Evolutionary conservation across 2,113 vertebrate genomes (phyloP), one percentile per base, ranked within the genome.

Genomic region (Coptodon bakossiorum): DNA sequence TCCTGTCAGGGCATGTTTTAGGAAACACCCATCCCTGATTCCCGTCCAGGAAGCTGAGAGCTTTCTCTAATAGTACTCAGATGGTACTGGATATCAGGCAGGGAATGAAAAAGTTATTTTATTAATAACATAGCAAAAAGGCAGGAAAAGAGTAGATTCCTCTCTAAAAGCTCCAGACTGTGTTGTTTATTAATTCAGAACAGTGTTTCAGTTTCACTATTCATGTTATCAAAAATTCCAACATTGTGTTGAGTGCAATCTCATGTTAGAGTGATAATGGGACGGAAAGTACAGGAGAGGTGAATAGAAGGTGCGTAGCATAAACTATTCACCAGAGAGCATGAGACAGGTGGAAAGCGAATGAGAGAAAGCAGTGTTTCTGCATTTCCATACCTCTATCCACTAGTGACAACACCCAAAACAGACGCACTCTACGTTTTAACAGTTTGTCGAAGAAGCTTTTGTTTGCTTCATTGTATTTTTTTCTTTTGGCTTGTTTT

Each of bases 171-270:
- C 95, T 92, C 91, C 93, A 94, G 91, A 91, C 93, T 80, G 34
- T 80, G 94, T 94, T 94, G 96, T 96, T 97, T 96, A 97, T 97
- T 97, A 96, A 97, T 97, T 97, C 94, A 97, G 91, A 96, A 92
- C 93, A 87, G 91, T 96, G 95, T 96, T 96, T 95, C 93, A 92
- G 95, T 95, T 96, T 96, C 93, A 90, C 94, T 95, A 96, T 94
- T 93, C 87, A 19, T 96, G 95, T 96, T 96, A 96, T 96, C 95
- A 96, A 96, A 96, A 96, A 97, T 97, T 96, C 95, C 91, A 93
- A 95, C 95, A 96, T 89, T 93, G 92, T 90, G 93, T 93, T 97
- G 96, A 97, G 97, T 97, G 97, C 96, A 96, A 94, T 95, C 92
- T 94, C 95, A 91, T 97, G 97, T 97, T 24, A 88, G 85, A 90